Percentiles rank a stretch among this genome's conserved stretches.
Evolutionary conservation across 2,113 vertebrate genomes (phyloP).

Genomic region (Microtus oregoni): DNA sequence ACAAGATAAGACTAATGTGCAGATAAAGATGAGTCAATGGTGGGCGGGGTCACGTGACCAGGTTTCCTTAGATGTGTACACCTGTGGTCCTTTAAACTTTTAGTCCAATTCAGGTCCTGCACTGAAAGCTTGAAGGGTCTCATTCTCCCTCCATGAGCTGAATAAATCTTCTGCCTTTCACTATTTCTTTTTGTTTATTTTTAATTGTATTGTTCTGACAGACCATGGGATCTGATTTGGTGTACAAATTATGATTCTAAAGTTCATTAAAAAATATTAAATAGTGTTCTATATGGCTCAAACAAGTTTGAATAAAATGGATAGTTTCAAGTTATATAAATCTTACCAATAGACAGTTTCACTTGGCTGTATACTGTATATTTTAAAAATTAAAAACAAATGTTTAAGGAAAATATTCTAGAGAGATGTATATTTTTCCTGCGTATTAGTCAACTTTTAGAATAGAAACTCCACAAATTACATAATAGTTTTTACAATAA

Average conservation of each 20-base stretch:
- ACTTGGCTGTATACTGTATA: neutral
- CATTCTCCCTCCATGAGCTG: neutral
- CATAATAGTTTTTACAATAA: neutral
- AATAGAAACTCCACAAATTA: neutral
- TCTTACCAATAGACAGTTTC: neutral
- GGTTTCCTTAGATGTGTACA: neutral
- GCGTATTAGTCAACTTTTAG: neutral
- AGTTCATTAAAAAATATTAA: neutral
- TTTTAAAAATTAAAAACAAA: neutral
- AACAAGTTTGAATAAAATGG: neutral
- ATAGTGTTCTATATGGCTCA: neutral
- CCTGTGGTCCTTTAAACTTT: neutral
- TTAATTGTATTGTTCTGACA: neutral
- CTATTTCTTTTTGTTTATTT: neutral
- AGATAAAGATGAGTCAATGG: neutral
- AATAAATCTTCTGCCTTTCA: neutral
- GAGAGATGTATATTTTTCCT: neutral
- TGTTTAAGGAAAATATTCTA: neutral
- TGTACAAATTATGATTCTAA: neutral
- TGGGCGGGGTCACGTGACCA: neutral
- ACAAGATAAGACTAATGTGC: neutral
- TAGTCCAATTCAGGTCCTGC: neutral
- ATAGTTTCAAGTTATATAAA: conserved; percentile 4
- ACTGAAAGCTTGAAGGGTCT: neutral
- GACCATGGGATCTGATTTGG: neutral